A percentile compares a stretch with the other conserved stretches of the same genome.
phyloP scores from a whole-genome alignment of 2,797 vertebrate species.

The Mormyrus proboscirostris region DNA sequence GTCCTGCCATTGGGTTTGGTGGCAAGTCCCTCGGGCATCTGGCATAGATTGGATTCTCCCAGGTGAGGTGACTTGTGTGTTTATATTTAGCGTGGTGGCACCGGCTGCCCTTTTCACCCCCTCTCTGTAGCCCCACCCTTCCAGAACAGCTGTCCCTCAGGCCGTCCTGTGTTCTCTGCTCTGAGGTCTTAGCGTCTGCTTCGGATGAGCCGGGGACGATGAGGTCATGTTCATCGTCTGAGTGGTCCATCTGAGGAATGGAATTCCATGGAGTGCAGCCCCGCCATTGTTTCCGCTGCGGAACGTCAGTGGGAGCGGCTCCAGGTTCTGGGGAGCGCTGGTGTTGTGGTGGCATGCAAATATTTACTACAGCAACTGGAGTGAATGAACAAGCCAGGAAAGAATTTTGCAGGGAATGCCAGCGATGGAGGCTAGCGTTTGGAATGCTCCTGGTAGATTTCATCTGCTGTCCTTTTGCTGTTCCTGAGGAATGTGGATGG shows the following conservation, averaged over 20 bases:
- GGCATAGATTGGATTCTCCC: not conserved
- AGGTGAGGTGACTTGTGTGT: not conserved
- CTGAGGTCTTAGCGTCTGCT: not conserved
- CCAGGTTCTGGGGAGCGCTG: constrained; percentile 34
- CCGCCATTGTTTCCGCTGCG: constrained; percentile 35
- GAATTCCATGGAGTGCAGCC: constrained; percentile 16
- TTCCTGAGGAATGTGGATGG: not conserved
- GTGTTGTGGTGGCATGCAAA: constrained; percentile 26
- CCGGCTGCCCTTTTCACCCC: not conserved
- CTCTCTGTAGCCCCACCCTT: not conserved
- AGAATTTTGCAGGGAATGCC: constrained; percentile 45
- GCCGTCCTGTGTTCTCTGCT: not conserved
- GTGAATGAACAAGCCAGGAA: constrained; percentile 48
- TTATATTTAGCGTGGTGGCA: constrained; percentile 15
- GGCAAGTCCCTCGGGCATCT: not conserved
- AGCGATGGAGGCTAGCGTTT: not conserved
- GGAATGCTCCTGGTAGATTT: not conserved
- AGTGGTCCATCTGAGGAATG: constrained; percentile 29
- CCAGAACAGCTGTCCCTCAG: not conserved
- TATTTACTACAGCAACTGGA: constrained; percentile 35
- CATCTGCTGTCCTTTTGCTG: not conserved
- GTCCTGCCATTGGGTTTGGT: not conserved
- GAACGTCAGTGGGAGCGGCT: constrained; percentile 28
- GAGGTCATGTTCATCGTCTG: constrained; percentile 33
- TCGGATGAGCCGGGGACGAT: not conserved